phyloP scores from a whole-genome alignment of 2,888 invertebrate genomes.

The Suillia variegata region DNA sequence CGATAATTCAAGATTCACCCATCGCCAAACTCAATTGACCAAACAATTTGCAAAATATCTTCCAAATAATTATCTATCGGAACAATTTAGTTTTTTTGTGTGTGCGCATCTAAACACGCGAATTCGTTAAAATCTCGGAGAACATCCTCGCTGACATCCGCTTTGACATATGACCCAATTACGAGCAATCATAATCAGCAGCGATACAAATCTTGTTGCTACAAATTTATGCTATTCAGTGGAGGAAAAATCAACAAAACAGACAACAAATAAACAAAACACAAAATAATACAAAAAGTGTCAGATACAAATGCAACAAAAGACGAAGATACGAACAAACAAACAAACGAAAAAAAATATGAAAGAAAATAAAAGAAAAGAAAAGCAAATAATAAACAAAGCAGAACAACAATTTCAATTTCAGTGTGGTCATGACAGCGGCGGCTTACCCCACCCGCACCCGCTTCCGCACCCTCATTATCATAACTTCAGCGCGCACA shows the following conservation, averaged over 20 bases:
- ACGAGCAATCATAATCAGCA: conserved; percentile 42
- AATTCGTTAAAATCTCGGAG: too few species aligned
- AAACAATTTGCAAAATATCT: too few species aligned
- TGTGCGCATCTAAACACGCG: too few species aligned
- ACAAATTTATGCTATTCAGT: conserved; percentile 3
- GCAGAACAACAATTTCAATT: not conserved
- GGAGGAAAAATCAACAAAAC: not conserved
- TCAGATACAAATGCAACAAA: not conserved
- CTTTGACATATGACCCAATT: conserved; percentile 45
- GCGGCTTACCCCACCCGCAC: not conserved
- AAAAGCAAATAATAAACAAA: not conserved
- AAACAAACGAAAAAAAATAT: too few species aligned
- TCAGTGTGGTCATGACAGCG: conserved; percentile 5
- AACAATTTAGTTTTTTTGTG: too few species aligned
- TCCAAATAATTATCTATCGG: too few species aligned
- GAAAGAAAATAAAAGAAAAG: too few species aligned
- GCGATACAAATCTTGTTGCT: conserved; percentile 16
- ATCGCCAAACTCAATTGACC: too few species aligned
- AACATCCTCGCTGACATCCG: not conserved
- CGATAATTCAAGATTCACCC: too few species aligned
- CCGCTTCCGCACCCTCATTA: too few species aligned
- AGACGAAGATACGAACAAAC: too few species aligned
- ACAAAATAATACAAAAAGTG: not conserved
- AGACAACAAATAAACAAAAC: not conserved
- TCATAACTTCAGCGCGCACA: too few species aligned